Conservation (phyloP, 2,797 vertebrate species). For the Hapalemur alaotrensis region DNA sequence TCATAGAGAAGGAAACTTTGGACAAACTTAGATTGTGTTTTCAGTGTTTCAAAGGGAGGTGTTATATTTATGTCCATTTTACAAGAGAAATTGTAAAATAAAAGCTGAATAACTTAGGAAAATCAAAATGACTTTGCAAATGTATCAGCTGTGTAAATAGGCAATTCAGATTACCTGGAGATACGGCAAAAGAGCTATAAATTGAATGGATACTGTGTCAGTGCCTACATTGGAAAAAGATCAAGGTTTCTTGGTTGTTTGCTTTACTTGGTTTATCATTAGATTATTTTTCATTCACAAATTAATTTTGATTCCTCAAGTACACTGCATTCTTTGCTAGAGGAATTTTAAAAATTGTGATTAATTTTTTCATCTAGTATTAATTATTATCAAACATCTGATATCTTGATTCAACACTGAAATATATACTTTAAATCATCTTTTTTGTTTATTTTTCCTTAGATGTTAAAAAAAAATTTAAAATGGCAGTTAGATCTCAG, state of each 20-base stretch:
- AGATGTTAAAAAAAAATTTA: neutral
- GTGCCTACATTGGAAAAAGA: neutral
- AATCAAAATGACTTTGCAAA: neutral
- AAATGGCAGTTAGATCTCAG: slow-evolving; percentile 8
- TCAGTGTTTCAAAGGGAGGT: neutral
- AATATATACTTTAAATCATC: neutral
- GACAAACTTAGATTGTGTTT: neutral
- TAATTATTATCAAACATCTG: neutral
- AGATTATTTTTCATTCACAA: neutral
- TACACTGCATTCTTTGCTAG: neutral
- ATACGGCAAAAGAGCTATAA: neutral
- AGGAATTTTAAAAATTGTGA: neutral
- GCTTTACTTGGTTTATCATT: slow-evolving; percentile 26
- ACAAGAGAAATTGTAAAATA: neutral
- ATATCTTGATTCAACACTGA: neutral
- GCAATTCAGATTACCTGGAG: neutral
- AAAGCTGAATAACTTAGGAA: slow-evolving; percentile 10
- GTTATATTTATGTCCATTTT: neutral
- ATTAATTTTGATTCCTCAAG: neutral
- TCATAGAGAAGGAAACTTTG: neutral
- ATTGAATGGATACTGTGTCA: neutral
- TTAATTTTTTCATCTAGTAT: slow-evolving; percentile 4
- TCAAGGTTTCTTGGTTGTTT: neutral
- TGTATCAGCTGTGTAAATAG: neutral
- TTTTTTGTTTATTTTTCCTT: neutral